Evolutionary conservation across 2,797 vertebrate genomes (phyloP).

Genomic region (Cottoperca gobio): DNA sequence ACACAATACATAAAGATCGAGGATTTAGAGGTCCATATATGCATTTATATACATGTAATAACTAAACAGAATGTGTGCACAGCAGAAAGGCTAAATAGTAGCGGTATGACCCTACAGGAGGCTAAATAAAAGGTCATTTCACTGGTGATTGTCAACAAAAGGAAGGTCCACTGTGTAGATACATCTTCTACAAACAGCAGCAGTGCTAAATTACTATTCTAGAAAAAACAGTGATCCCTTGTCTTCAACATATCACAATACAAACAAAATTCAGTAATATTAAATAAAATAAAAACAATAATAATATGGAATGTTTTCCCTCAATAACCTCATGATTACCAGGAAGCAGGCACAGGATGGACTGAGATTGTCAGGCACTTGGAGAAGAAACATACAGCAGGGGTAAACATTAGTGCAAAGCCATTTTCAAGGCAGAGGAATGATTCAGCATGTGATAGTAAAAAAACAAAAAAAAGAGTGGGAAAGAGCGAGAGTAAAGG

Average conservation of each 20-base stretch:
- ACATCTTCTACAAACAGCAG: slow-evolving; percentile 61
- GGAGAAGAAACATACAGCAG: slow-evolving; percentile 68
- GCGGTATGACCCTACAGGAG: slow-evolving; percentile 37
- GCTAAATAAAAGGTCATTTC: slow-evolving; percentile 50
- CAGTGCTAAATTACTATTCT: slow-evolving; percentile 64
- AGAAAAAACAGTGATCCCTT: slow-evolving; percentile 79
- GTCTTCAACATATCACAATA: slow-evolving; percentile 68
- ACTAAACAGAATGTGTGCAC: slow-evolving; percentile 52
- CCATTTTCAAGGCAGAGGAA: slow-evolving; percentile 73
- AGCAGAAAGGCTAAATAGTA: slow-evolving; percentile 51
- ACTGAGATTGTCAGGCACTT: slow-evolving; percentile 75
- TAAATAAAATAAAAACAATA: slow-evolving; percentile 45
- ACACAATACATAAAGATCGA: slow-evolving; percentile 54
- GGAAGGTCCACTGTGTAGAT: slow-evolving; percentile 41
- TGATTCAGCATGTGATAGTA: slow-evolving; percentile 52
- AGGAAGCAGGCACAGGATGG: slow-evolving; percentile 40
- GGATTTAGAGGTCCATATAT: slow-evolving; percentile 56
- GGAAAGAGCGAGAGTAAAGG: slow-evolving; percentile 33
- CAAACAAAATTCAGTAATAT: slow-evolving; percentile 59
- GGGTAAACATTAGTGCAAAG: slow-evolving; percentile 79
- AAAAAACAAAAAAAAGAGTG: slow-evolving; percentile 14
- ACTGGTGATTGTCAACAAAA: slow-evolving; percentile 77
- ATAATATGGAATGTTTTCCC: slow-evolving; percentile 81
- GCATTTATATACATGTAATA: slow-evolving; percentile 53
- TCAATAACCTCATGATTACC: slow-evolving; percentile 55